These are phyloP conservation scores for Sceliomorpha sp. DNA, from an alignment of 2,888 invertebrate genomes.

Conservation along the genomic window DNA sequence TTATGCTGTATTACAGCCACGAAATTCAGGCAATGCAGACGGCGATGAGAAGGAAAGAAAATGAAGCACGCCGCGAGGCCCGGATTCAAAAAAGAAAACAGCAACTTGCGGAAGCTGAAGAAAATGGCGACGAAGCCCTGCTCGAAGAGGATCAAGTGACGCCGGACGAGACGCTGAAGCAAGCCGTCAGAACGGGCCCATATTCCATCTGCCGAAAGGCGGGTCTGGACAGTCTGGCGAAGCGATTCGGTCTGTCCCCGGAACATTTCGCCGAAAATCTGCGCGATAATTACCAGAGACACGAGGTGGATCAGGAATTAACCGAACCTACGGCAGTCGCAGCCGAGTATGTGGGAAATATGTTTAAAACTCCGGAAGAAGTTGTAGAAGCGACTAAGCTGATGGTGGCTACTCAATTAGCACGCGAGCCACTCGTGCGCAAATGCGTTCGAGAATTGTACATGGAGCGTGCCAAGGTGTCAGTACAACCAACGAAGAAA, in stretches of 20 bases:
- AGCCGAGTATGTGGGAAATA: slow-evolving; percentile 83
- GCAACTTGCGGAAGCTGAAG: slow-evolving; percentile 84
- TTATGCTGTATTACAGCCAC: slow-evolving; percentile 93
- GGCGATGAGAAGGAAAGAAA: slow-evolving; percentile 85
- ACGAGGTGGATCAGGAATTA: slow-evolving; percentile 96
- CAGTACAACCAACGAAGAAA: slow-evolving; percentile 91
- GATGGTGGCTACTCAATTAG: slow-evolving; percentile 96
- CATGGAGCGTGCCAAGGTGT: slow-evolving; percentile 92
- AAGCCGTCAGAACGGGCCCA: slow-evolving; percentile 92
- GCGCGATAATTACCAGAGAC: slow-evolving; percentile 95
- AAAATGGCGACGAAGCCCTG: slow-evolving; percentile 84
- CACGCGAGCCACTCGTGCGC: slow-evolving; percentile 93
- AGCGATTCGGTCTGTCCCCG: slow-evolving; percentile 95
- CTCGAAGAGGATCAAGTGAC: slow-evolving; percentile 82
- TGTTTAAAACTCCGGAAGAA: slow-evolving; percentile 85
- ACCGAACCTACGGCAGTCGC: slow-evolving; percentile 92
- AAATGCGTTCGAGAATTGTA: slow-evolving; percentile 92
- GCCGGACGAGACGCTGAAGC: slow-evolving; percentile 87
- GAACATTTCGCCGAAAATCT: slow-evolving; percentile 98
- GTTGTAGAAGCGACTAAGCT: slow-evolving; percentile 94
- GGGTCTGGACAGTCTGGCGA: slow-evolving; percentile 91
- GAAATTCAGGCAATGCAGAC: slow-evolving; percentile 92
- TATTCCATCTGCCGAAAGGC: slow-evolving; percentile 93
- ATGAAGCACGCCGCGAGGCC: slow-evolving; percentile 83
- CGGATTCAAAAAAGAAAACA: slow-evolving; percentile 80